phyloP scores from a whole-genome alignment of 2,113 vertebrate genomes.

The Dolichallabes microphthalmus region DNA sequence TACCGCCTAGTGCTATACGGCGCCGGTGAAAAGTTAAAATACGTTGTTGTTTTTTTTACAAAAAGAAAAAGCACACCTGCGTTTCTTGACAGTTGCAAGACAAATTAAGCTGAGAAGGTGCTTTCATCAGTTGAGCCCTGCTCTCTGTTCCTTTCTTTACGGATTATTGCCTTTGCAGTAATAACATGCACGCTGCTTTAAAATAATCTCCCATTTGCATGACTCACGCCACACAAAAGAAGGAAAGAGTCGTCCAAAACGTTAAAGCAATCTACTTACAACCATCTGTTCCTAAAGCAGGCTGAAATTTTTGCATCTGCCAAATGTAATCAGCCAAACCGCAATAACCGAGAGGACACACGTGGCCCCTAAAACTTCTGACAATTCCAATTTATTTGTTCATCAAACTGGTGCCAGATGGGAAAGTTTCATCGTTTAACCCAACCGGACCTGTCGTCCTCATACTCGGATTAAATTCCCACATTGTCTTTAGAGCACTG shows the following conservation, averaged over 20 bases:
- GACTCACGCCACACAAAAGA: constrained; percentile 53
- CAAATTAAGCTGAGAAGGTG: constrained; percentile 35
- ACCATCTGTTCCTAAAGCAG: constrained; percentile 55
- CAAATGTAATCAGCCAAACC: constrained; percentile 35
- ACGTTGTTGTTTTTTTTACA: not conserved
- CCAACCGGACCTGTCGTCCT: not conserved
- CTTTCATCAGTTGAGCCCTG: constrained; percentile 36
- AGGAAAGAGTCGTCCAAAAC: constrained; percentile 49
- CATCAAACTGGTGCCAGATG: constrained; percentile 16
- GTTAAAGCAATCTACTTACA: constrained; percentile 55
- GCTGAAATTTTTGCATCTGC: constrained; percentile 34
- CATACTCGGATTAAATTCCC: not conserved
- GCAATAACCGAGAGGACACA: not conserved
- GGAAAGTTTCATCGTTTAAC: constrained; percentile 17
- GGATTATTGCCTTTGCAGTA: constrained; percentile 52
- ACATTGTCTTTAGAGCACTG: not conserved
- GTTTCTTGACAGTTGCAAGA: constrained; percentile 28
- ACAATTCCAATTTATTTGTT: constrained; percentile 15
- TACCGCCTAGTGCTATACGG: not conserved
- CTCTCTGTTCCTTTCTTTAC: constrained; percentile 46
- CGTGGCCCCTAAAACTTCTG: constrained; percentile 2
- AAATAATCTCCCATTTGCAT: constrained; percentile 59
- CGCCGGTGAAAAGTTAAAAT: constrained; percentile 19
- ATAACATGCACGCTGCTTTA: constrained; percentile 54
- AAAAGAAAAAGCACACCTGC: not conserved